Conservation (phyloP, 2,113 vertebrate species). For the Chamaea fasciata region DNA sequence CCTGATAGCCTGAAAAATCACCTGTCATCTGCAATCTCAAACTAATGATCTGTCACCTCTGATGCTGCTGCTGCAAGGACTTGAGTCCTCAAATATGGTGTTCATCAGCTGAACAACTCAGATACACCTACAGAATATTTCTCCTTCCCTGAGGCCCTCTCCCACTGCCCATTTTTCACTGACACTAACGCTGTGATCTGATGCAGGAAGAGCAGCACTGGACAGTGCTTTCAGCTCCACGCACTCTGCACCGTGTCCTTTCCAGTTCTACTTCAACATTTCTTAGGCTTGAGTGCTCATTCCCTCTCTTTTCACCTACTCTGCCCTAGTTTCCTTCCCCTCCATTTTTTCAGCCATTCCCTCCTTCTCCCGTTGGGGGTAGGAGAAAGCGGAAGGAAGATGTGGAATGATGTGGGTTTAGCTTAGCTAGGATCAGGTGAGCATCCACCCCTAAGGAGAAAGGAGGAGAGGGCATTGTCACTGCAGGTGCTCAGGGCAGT, state of each 20-base stretch:
- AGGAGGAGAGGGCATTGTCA: not conserved
- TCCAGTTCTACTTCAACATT: not conserved
- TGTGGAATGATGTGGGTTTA: not conserved
- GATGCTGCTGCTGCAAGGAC: not conserved
- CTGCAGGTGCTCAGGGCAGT: not conserved
- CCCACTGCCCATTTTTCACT: not conserved
- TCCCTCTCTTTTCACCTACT: not conserved
- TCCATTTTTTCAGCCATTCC: not conserved
- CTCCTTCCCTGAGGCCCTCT: not conserved
- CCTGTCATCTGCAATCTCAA: not conserved
- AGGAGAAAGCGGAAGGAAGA: not conserved
- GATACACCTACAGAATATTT: fast-evolving
- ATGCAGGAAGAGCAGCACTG: not conserved
- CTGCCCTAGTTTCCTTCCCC: not conserved
- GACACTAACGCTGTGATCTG: not conserved
- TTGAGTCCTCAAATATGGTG: not conserved
- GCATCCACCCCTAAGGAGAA: not conserved
- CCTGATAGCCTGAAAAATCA: not conserved
- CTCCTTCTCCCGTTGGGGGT: not conserved
- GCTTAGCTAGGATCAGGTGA: not conserved
- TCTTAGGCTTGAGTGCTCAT: not conserved
- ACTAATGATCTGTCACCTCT: not conserved
- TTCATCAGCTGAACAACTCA: not conserved
- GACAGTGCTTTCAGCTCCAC: not conserved
- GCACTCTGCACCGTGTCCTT: not conserved